Evolutionary conservation across 2,113 vertebrate species (phyloP).

Genomic region (Smithornis capensis): DNA sequence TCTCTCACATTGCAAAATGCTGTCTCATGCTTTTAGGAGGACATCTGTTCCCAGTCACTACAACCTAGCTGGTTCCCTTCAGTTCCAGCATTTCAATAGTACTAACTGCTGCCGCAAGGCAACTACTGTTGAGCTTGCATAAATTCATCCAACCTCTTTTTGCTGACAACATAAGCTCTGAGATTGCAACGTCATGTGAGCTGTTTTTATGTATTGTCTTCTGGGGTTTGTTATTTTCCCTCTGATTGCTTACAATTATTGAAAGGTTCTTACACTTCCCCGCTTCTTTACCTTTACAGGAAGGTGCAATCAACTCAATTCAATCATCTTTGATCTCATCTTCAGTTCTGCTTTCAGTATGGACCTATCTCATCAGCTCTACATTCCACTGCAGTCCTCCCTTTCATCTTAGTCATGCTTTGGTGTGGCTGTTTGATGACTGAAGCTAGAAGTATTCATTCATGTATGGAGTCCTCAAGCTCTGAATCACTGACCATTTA

Average conservation of each 20-base stretch:
- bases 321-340: not conserved
- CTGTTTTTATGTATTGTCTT: not conserved
- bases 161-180: not conserved
- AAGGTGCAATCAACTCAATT: not conserved
- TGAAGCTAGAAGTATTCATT: constrained; percentile 1
- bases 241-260: not conserved
- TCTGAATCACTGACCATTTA: not conserved
- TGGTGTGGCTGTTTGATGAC: not conserved
- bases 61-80: not conserved
- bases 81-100: constrained; percentile 13
- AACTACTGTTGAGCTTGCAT: constrained; percentile 31
- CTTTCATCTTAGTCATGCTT: constrained; percentile 23
- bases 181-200: not conserved
- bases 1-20: not conserved
- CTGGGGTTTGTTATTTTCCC: not conserved
- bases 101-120: not conserved
- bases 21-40: constrained; percentile 7
- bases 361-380: not conserved
- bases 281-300: not conserved
- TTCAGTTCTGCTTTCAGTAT: not conserved
- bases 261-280: not conserved
- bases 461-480: not conserved
- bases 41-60: not conserved
- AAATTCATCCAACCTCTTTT: constrained; percentile 7
- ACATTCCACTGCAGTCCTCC: not conserved